Conservation (phyloP, 2,888 invertebrate genomes). For the Agonum fuliginosum region DNA sequence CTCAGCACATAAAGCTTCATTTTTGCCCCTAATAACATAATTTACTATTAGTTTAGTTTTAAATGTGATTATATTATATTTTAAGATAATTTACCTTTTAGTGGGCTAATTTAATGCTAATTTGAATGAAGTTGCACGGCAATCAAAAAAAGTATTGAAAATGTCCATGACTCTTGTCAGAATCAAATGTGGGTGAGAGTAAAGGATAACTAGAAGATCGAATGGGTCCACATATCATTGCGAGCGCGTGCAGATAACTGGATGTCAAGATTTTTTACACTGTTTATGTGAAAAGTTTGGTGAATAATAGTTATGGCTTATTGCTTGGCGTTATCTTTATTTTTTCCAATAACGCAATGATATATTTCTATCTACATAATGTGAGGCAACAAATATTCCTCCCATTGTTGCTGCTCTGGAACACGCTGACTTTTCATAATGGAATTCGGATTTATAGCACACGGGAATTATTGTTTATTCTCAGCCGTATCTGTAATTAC, state of each 20-base stretch:
- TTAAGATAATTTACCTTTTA: too few species aligned
- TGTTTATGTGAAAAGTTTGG: slow-evolving; percentile 55
- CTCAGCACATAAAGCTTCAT: too few species aligned
- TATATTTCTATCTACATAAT: slow-evolving; percentile 52
- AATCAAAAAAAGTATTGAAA: too few species aligned
- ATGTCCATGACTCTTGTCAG: background rate
- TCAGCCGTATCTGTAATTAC: slow-evolving; percentile 22
- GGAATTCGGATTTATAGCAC: slow-evolving; percentile 33
- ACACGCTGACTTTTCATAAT: slow-evolving; percentile 44
- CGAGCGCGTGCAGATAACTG: slow-evolving; percentile 51
- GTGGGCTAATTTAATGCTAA: too few species aligned
- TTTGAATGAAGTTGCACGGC: too few species aligned
- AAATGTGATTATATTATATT: too few species aligned
- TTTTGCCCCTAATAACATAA: too few species aligned
- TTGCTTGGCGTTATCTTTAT: slow-evolving; percentile 51
- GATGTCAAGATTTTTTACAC: slow-evolving; percentile 56
- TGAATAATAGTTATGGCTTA: slow-evolving; percentile 56
- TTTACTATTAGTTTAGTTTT: too few species aligned
- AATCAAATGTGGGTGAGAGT: slow-evolving; percentile 21
- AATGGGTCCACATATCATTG: slow-evolving; percentile 50
- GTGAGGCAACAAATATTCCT: slow-evolving; percentile 34
- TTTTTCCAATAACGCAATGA: slow-evolving; percentile 55
- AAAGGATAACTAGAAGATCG: slow-evolving; percentile 31
- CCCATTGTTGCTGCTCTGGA: slow-evolving; percentile 41
- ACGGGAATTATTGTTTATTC: slow-evolving; percentile 22